A percentile compares a stretch with the other conserved stretches of the same genome.
Evolutionary conservation across 2,113 vertebrate genomes (phyloP).

Genomic region (Hypomesus transpacificus): DNA sequence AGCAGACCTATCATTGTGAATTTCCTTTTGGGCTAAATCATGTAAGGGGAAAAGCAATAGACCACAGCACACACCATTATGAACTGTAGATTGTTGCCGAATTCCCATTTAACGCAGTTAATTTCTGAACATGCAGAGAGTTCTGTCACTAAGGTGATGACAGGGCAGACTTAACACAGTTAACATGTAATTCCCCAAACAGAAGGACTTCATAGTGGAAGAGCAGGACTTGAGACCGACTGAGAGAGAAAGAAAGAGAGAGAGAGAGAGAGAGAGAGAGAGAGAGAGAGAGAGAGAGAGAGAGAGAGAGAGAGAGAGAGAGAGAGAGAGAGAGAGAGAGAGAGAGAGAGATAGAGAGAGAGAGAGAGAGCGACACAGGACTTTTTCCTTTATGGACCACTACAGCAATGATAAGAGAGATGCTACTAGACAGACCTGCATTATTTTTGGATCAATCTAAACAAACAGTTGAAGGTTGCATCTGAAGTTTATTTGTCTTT

Average conservation of each 20-base stretch:
- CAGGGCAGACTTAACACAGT: conserved; percentile 16
- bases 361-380: not conserved
- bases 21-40: conserved; percentile 31
- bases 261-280: not conserved
- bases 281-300: not conserved
- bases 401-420: no score
- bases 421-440: no score
- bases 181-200: conserved; percentile 23
- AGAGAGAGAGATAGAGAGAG: not conserved
- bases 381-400: no score
- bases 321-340: conserved; percentile 12
- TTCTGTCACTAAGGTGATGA: conserved; percentile 17
- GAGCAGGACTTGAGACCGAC: not conserved
- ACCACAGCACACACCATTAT: conserved; percentile 1
- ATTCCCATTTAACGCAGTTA: conserved; percentile 19
- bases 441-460: no score
- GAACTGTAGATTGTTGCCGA: conserved; percentile 17
- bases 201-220: not conserved
- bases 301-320: conserved; percentile 13
- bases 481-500: no score
- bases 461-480: no score
- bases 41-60: not conserved
- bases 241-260: not conserved
- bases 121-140: conserved; percentile 20
- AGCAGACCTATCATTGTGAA: conserved; percentile 16